phyloP scores from a whole-genome alignment of 2,113 vertebrate species.

The Platysteira castanea region DNA sequence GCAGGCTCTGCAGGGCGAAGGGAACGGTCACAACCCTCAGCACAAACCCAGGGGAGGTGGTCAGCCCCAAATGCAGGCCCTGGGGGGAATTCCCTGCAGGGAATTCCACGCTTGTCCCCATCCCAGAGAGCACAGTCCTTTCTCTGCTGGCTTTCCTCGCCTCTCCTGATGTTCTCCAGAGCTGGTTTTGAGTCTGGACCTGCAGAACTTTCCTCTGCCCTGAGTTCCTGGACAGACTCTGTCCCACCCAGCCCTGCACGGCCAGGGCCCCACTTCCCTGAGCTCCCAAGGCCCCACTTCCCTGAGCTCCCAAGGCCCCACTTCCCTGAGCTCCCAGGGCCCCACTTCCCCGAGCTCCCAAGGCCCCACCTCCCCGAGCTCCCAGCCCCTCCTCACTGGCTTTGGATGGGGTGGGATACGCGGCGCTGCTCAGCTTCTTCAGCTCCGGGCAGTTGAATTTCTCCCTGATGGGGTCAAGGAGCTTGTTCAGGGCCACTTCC shows the following conservation, averaged over 20 bases:
- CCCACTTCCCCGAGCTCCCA: neutral
- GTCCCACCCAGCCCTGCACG: neutral
- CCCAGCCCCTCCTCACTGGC: slow-evolving; percentile 78
- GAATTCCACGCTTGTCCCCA: neutral
- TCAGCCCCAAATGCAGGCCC: neutral
- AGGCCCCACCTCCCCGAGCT: rapidly evolving
- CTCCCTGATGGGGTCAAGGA: slow-evolving; percentile 93
- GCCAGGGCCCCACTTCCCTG: neutral
- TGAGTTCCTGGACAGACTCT: neutral
- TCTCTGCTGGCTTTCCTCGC: neutral
- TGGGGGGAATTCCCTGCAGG: neutral
- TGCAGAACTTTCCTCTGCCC: neutral
- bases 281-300: neutral
- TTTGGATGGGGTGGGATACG: slow-evolving; percentile 85
- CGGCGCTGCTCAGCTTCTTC: slow-evolving; percentile 80
- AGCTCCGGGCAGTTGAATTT: slow-evolving; percentile 87
- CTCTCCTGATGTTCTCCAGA: neutral
- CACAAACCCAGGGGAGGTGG: neutral
- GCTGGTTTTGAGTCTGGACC: neutral
- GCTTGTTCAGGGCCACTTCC: slow-evolving; percentile 86
- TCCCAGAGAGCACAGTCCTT: neutral
- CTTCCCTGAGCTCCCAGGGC: neutral
- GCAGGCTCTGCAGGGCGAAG: slow-evolving; percentile 69
- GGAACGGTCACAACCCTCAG: neutral
- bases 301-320: neutral